These are phyloP conservation scores for Drosophila sordidula DNA, from an alignment of 2,888 invertebrate species.

Conservation along the genomic window DNA sequence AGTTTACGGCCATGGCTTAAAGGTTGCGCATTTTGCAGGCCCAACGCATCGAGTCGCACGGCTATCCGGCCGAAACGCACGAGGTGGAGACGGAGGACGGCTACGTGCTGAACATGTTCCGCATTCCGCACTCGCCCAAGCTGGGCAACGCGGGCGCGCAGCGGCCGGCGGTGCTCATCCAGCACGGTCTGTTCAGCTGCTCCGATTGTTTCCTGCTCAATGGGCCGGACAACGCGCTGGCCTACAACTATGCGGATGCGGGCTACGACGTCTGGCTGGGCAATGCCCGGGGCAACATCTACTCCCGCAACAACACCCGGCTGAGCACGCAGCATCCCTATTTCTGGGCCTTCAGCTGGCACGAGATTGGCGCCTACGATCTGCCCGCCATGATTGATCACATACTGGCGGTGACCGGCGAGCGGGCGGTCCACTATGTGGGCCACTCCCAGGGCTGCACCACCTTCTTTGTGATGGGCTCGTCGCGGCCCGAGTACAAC, in stretches of 20 bases:
- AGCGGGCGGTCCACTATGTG: slow-evolving; percentile 86
- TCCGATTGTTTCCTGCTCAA: slow-evolving; percentile 91
- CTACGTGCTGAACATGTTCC: slow-evolving; percentile 92
- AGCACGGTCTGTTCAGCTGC: slow-evolving; percentile 90
- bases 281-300: slow-evolving; percentile 88
- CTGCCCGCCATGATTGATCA: slow-evolving; percentile 88
- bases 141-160: slow-evolving; percentile 82
- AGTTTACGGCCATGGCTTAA: not conserved
- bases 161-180: slow-evolving; percentile 88
- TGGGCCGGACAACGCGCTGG: slow-evolving; percentile 88
- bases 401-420: slow-evolving; percentile 85
- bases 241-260: slow-evolving; percentile 86
- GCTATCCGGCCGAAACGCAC: slow-evolving; percentile 90
- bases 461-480: slow-evolving; percentile 85
- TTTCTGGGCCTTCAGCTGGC: slow-evolving; percentile 87
- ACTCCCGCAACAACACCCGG: slow-evolving; percentile 86
- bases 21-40: slow-evolving; percentile 50
- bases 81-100: slow-evolving; percentile 91
- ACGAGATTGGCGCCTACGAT: slow-evolving; percentile 86
- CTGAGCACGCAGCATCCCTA: slow-evolving; percentile 66
- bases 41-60: slow-evolving; percentile 74
- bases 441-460: slow-evolving; percentile 88
- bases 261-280: slow-evolving; percentile 88
- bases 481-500: slow-evolving; percentile 85
- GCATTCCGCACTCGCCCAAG: slow-evolving; percentile 88